Evolutionary conservation across 1,140 invertebrate genomes (phyloP), one percentile per base, ranked within the genome.

Genomic region (Euglossa dilemma): DNA sequence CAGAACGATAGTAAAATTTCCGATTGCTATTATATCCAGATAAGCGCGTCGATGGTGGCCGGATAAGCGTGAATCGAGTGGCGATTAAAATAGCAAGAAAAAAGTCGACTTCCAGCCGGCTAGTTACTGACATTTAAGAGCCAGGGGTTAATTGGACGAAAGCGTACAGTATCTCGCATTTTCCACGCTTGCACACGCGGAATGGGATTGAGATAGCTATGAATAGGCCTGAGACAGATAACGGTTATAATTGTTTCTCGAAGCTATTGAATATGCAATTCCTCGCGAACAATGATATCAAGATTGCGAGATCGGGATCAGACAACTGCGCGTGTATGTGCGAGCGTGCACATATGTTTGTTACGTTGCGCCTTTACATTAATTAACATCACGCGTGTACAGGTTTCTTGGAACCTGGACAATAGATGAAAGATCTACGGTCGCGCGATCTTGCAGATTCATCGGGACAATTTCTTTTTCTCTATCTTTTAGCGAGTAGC

Each of bases 161-260:
- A 73, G 36, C 47, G 28, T 20, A 18, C 28, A 45, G n/a, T 64
- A 54, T 63, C 45, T 73, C 9, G 3, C 45, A 54, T 28, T 80
- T 80, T 80, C 59, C 59, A 23, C 57, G 50, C 25, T 50, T 23
- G 69, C 47, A n/a, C 18, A 43, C 59, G 47, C 78, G 69, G 23
- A 25, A 73, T 73, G 36, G 56, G 36, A 80, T 73, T 61, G 47
- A 80, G 70, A 64, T 56, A 63, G 36, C 78, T 73, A 20, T 52
- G 69, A 80, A 80, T 63, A 80, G 59, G 57, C 78, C 45, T 54
- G 18, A 63, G 23, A 45, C 47, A 61, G 70, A 80, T 80, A 80
- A 80, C 78, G 18, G 69, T 80, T 80, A 73, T 80, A 73, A 80
- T 80, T 80, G 78, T 80, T 80, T 73, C 69, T 59, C 69, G 57